Conservation (phyloP, 1,140 invertebrate genomes). For the Latrodectus geometricus region DNA sequence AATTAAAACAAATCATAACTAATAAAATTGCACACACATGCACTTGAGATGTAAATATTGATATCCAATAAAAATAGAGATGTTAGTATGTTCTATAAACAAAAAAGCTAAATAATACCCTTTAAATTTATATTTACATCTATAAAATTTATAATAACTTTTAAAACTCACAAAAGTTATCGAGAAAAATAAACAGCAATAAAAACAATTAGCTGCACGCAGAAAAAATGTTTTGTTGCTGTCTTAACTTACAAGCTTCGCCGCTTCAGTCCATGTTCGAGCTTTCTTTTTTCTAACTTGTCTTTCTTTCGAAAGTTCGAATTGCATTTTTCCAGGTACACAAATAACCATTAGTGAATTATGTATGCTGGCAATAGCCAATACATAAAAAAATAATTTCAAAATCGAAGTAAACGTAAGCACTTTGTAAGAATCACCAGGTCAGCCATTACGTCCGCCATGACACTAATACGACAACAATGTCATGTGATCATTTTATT, state of each 20-base stretch:
- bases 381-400: constrained; percentile 46
- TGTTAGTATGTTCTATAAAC: too few species aligned
- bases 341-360: constrained; percentile 62
- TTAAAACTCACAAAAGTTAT: too few species aligned
- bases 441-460: constrained; percentile 60
- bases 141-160: too few species aligned
- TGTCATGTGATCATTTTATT: constrained; percentile 47
- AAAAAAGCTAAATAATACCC: too few species aligned
- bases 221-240: neutral
- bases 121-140: too few species aligned
- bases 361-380: constrained; percentile 43
- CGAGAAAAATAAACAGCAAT: neutral
- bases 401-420: constrained; percentile 54
- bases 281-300: constrained; percentile 66
- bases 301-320: constrained; percentile 66
- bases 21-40: too few species aligned
- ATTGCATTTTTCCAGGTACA: constrained; percentile 65
- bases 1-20: too few species aligned
- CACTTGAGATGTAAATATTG: too few species aligned
- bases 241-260: constrained; percentile 67
- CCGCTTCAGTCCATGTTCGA: constrained; percentile 68
- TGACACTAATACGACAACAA: constrained; percentile 63
- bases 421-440: constrained; percentile 53
- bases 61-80: too few species aligned
- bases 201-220: neutral